A percentile compares a stretch with the other conserved stretches of the same genome.
These are phyloP conservation scores for Lutraria lutraria DNA, from an alignment of 2,888 invertebrate genomes.

Conservation along the genomic window DNA sequence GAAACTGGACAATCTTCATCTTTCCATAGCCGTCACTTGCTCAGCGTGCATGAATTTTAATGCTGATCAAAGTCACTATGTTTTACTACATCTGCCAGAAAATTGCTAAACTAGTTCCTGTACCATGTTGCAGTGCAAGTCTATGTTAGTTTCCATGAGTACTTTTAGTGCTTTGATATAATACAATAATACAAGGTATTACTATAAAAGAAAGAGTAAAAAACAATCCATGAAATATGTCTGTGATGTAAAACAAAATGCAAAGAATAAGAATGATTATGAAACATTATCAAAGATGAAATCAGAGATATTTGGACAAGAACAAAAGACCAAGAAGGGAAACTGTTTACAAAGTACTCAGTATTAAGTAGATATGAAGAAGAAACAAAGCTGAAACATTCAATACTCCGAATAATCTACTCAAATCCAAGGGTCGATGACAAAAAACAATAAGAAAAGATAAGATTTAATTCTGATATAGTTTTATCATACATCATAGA, in stretches of 20 bases:
- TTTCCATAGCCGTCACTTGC: no score
- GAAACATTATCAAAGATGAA: not conserved
- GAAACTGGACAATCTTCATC: no score
- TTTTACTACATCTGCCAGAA: no score
- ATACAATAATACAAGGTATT: no score
- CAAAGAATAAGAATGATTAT: not conserved
- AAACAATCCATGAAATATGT: not conserved
- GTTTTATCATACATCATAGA: not conserved
- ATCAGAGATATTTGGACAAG: not conserved
- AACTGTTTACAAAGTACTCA: not conserved
- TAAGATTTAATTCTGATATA: not conserved
- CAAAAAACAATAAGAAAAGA: constrained; percentile 8
- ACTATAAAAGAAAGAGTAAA: no score
- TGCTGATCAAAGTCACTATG: no score
- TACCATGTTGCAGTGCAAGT: no score
- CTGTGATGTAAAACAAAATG: not conserved
- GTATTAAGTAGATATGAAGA: not conserved
- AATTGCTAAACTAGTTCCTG: no score
- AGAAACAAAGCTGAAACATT: not conserved
- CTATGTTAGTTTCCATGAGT: no score
- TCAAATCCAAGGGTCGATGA: not conserved
- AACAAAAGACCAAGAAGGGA: not conserved
- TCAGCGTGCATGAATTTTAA: no score
- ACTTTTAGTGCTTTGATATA: no score
- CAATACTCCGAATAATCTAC: not conserved